A percentile compares a stretch with the other conserved stretches of the same genome.
Conservation (phyloP, 1,140 invertebrate species). For the Diorhabda sublineata region DNA sequence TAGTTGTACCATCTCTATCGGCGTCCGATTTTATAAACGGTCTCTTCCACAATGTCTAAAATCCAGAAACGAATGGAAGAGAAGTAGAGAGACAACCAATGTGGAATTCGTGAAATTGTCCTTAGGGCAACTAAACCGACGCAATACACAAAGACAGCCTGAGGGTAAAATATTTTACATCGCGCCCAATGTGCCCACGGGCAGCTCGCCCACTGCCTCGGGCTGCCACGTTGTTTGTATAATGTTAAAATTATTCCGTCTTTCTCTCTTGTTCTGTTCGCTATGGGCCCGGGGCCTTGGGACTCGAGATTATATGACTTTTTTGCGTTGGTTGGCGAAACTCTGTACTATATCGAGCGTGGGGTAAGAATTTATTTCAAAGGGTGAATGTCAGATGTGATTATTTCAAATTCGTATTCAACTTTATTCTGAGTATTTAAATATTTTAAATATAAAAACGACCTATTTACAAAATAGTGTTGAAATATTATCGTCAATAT, state of each 20-base stretch:
- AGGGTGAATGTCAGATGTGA: not conserved
- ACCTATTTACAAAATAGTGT: no score
- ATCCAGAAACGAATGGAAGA: not conserved
- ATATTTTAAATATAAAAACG: no score
- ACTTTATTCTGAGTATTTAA: no score
- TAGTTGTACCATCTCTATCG: not conserved
- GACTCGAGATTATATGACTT: slow-evolving; percentile 2
- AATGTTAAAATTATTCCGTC: slow-evolving; percentile 3
- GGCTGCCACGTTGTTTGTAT: not conserved
- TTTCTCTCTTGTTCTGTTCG: not conserved
- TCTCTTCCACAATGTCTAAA: not conserved
- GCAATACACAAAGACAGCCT: not conserved
- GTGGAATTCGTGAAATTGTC: not conserved
- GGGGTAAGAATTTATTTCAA: not conserved
- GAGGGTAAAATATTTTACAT: not conserved
- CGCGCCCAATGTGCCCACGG: not conserved
- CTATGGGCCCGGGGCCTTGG: not conserved
- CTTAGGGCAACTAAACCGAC: not conserved
- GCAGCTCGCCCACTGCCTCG: not conserved
- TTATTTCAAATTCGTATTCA: no score
- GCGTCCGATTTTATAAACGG: not conserved
- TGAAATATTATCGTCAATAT: no score
- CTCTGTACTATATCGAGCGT: not conserved
- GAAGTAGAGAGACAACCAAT: not conserved
- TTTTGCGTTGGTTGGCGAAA: slow-evolving; percentile 1